Evolutionary conservation across 2,797 vertebrate genomes (phyloP).

Genomic region (Clamator glandarius): DNA sequence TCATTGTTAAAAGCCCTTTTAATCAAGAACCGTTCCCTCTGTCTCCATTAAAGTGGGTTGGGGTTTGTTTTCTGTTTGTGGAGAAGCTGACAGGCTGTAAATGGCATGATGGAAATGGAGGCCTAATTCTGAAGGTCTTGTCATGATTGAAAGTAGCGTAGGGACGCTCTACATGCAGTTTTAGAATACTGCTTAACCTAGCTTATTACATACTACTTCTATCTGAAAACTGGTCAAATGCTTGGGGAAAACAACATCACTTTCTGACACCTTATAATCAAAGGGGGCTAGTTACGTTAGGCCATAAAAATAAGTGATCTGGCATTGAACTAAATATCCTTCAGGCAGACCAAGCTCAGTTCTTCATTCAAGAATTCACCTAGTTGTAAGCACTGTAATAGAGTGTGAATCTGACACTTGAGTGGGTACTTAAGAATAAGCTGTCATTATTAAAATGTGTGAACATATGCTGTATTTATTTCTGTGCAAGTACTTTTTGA

Average conservation of each 20-base stretch:
- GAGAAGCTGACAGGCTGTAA: background rate
- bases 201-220: background rate
- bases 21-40: background rate
- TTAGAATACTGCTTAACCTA: background rate
- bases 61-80: background rate
- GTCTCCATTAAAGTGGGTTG: rapidly evolving
- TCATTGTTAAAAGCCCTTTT: background rate
- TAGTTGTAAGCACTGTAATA: background rate
- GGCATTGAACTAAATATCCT: background rate
- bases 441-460: background rate
- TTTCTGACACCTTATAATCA: background rate
- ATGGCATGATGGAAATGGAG: background rate
- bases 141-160: background rate
- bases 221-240: background rate
- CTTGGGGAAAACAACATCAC: background rate
- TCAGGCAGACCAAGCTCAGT: background rate
- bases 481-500: background rate
- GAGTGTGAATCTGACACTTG: background rate
- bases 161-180: background rate
- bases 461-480: background rate
- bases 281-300: background rate
- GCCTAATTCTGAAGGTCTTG: background rate
- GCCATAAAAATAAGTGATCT: background rate
- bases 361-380: background rate
- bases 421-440: background rate